Conservation (phyloP, 2,888 invertebrate genomes). For the Alloplasta piceator region DNA sequence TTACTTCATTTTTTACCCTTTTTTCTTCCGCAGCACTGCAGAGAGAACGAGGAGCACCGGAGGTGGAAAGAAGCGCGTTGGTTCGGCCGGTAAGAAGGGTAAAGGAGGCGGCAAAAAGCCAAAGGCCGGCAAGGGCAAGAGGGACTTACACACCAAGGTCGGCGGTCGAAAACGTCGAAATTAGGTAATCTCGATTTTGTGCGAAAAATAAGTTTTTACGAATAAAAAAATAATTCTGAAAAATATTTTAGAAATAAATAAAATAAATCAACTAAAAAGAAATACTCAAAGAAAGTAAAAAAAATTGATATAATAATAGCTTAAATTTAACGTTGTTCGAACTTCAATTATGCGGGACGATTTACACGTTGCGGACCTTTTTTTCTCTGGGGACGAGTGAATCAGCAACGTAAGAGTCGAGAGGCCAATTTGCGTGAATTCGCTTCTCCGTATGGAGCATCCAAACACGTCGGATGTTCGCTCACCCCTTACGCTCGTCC, state of each 20-base stretch:
- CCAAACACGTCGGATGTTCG: no score
- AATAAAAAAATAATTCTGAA: background rate
- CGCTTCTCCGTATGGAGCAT: no score
- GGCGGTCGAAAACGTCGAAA: conserved; percentile 90
- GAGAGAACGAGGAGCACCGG: conserved; percentile 71
- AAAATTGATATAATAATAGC: no score
- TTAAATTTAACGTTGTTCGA: no score
- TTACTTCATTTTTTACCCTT: background rate
- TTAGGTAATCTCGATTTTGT: conserved; percentile 45
- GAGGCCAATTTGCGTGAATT: no score
- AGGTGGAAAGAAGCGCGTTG: conserved; percentile 65
- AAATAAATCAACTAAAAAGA: no score
- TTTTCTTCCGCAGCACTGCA: conserved; percentile 62
- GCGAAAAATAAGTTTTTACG: conserved; percentile 8
- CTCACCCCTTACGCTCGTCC: conserved; percentile 33
- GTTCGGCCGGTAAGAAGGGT: conserved; percentile 59
- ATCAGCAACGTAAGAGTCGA: no score
- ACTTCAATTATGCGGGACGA: no score
- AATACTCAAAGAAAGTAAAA: no score
- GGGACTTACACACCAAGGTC: conserved; percentile 88
- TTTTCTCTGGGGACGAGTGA: no score
- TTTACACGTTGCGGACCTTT: no score
- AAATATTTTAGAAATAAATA: no score
- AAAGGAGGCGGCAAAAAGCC: conserved; percentile 85
- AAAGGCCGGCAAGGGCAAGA: conserved; percentile 88